Evolutionary conservation across 2,797 vertebrate species (phyloP).

Genomic region (Acanthurus leucopareius): DNA sequence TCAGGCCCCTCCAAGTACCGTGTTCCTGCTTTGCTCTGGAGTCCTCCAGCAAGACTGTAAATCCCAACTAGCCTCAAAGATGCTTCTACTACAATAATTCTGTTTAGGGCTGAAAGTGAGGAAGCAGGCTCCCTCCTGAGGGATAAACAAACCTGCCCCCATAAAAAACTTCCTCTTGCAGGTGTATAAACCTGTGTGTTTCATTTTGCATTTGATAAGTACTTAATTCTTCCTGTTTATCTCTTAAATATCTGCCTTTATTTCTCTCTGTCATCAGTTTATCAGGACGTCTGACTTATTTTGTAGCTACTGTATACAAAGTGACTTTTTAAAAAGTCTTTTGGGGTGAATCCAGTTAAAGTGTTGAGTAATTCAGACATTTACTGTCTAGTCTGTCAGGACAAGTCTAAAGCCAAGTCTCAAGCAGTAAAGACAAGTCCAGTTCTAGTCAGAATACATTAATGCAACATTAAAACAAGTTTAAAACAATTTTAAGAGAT

Average conservation of each 20-base stretch:
- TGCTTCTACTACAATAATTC: constrained; percentile 20
- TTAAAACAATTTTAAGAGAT: not conserved
- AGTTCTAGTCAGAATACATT: too few relatives aligned
- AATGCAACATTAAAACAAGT: not conserved
- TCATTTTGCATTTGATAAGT: not conserved
- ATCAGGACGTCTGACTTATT: not conserved
- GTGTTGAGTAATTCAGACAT: not conserved
- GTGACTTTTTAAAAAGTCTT: not conserved
- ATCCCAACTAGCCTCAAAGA: constrained; percentile 42
- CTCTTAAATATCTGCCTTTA: not conserved
- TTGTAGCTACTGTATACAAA: not conserved
- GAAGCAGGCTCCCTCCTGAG: not conserved
- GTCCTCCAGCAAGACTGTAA: constrained; percentile 46
- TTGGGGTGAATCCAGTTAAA: not conserved
- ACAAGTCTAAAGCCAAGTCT: not conserved
- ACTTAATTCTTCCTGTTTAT: not conserved
- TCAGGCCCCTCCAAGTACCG: constrained; percentile 18
- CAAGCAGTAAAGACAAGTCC: not conserved
- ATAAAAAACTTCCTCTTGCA: not conserved
- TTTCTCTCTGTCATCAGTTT: not conserved
- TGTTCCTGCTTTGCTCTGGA: constrained; percentile 25
- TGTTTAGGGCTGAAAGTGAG: constrained; percentile 15
- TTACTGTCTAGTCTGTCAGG: not conserved
- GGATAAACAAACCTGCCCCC: constrained; percentile 28
- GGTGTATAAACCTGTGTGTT: not conserved